Percentiles rank a stretch among this genome's conserved stretches.
Conservation (phyloP, 2,113 vertebrate genomes). For the Saccopteryx bilineata region DNA sequence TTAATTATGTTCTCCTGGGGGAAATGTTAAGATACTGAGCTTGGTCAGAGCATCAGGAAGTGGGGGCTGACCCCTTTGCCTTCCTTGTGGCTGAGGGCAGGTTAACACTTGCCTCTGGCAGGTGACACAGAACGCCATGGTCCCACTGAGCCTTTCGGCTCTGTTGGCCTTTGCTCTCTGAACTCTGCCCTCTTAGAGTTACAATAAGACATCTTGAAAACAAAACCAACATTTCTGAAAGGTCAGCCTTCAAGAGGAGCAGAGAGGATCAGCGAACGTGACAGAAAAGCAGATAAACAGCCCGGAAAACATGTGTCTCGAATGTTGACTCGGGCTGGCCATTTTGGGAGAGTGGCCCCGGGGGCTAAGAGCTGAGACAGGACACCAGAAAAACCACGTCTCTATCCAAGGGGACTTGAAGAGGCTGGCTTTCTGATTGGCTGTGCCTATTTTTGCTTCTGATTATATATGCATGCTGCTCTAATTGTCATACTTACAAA, state of each 20-base stretch:
- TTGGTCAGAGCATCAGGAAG: not conserved
- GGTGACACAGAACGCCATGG: not conserved
- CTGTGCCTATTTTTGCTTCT: not conserved
- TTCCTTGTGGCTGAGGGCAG: not conserved
- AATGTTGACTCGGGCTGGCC: constrained; percentile 1
- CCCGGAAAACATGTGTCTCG: constrained; percentile 42
- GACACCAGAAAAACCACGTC: not conserved
- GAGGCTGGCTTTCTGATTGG: not conserved
- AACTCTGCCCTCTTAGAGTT: constrained; percentile 90
- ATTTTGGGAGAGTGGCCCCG: constrained; percentile 25
- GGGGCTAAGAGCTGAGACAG: not conserved
- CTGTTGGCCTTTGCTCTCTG: constrained; percentile 86
- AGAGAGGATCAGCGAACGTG: constrained; percentile 86
- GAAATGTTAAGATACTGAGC: not conserved
- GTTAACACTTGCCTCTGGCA: not conserved
- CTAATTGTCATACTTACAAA: constrained; percentile 26
- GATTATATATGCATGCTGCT: not conserved
- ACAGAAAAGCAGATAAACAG: constrained; percentile 78
- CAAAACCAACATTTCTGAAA: constrained; percentile 90
- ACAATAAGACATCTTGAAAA: constrained; percentile 90
- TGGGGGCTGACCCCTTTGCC: not conserved
- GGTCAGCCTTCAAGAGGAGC: constrained; percentile 85
- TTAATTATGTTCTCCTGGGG: not conserved
- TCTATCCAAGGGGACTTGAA: not conserved
- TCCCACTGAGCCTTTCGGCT: constrained; percentile 40